phyloP scores from a whole-genome alignment of 2,888 invertebrate species.

The Drosophila nigricruria region DNA sequence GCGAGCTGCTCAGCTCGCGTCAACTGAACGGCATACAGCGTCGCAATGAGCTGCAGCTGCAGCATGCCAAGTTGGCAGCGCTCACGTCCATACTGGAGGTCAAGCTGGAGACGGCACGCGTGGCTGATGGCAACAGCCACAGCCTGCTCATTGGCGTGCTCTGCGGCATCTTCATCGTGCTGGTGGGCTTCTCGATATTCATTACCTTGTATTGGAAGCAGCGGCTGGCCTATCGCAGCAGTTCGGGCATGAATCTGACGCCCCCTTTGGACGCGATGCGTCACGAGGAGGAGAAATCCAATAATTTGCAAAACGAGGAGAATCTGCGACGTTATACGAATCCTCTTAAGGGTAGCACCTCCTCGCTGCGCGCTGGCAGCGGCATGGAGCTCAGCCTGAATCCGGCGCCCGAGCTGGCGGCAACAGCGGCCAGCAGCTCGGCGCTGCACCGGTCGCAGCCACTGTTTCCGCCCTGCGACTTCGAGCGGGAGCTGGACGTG shows the following conservation, averaged over 20 bases:
- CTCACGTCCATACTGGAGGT: slow-evolving; percentile 91
- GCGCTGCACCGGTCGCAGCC: slow-evolving; percentile 84
- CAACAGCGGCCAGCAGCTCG: slow-evolving; percentile 85
- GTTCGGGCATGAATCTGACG: slow-evolving; percentile 87
- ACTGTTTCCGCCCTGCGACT: slow-evolving; percentile 84
- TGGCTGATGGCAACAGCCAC: slow-evolving; percentile 84
- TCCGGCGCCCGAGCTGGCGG: slow-evolving; percentile 84
- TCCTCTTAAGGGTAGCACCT: slow-evolving; percentile 89
- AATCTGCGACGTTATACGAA: slow-evolving; percentile 93
- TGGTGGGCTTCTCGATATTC: slow-evolving; percentile 85
- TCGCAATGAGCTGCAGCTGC: slow-evolving; percentile 85
- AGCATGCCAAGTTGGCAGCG: slow-evolving; percentile 87
- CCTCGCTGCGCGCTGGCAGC: slow-evolving; percentile 86
- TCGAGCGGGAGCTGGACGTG: slow-evolving; percentile 84
- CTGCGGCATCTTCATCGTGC: slow-evolving; percentile 85
- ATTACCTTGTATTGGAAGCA: slow-evolving; percentile 87
- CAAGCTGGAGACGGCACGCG: slow-evolving; percentile 89
- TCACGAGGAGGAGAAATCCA: slow-evolving; percentile 94
- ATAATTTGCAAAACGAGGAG: slow-evolving; percentile 96
- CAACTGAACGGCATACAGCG: slow-evolving; percentile 81
- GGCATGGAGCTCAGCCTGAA: slow-evolving; percentile 86
- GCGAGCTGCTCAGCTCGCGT: slow-evolving; percentile 88
- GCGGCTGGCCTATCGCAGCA: slow-evolving; percentile 86
- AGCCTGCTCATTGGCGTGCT: slow-evolving; percentile 85
- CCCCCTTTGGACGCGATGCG: slow-evolving; percentile 88